phyloP scores from a whole-genome alignment of 2,888 invertebrate genomes.

The Cyrtodaria siliqua region DNA sequence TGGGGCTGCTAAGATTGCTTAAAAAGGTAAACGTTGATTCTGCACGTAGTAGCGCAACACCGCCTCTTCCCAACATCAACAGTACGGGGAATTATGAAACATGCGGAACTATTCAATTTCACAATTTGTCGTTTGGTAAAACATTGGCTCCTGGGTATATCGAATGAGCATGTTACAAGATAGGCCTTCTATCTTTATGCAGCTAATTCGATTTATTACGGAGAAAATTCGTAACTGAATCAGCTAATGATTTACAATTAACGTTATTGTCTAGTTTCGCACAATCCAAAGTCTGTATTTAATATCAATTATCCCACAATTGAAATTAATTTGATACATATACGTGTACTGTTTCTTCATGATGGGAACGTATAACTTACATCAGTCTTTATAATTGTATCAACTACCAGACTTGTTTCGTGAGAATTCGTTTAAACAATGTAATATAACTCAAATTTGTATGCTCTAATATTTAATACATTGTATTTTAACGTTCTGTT shows the following conservation, averaged over 20 bases:
- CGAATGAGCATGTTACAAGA: constrained; percentile 26
- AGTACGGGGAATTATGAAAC: too few relatives aligned
- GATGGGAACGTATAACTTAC: not conserved
- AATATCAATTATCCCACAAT: constrained; percentile 50
- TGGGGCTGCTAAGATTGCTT: too few relatives aligned
- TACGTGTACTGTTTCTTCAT: not conserved
- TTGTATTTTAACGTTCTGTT: too few relatives aligned
- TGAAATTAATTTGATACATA: constrained; percentile 24
- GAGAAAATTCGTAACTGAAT: constrained; percentile 29
- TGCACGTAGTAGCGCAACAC: too few relatives aligned
- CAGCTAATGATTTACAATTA: constrained; percentile 44
- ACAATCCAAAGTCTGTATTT: constrained; percentile 30
- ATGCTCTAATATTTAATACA: too few relatives aligned
- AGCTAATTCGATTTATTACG: constrained; percentile 37
- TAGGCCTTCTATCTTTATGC: constrained; percentile 34
- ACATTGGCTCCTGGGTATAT: constrained; percentile 29
- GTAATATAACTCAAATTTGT: not conserved
- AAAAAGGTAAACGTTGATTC: too few relatives aligned
- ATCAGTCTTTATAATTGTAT: not conserved
- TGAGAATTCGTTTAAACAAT: not conserved
- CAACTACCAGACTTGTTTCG: not conserved
- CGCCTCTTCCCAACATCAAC: too few relatives aligned
- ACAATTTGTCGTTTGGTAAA: not conserved
- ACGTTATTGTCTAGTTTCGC: constrained; percentile 28
- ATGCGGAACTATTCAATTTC: too few relatives aligned